Evolutionary conservation across 2,797 vertebrate species (phyloP), one percentile per base, ranked within the genome.

Genomic region (Rhodeus uyekii): DNA sequence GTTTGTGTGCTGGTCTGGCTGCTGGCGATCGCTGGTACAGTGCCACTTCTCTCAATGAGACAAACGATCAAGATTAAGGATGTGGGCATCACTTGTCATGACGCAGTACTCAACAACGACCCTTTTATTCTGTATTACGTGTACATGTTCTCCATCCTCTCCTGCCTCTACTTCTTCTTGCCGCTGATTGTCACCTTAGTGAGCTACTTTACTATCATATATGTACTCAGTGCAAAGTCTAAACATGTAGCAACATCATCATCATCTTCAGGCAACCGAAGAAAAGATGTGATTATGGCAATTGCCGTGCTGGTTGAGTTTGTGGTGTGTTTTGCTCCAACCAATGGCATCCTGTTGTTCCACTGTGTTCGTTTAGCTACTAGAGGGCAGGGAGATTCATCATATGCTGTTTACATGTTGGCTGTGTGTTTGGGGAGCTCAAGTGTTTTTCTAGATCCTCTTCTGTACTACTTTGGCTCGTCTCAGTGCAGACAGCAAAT

Each of bases 391-490:
- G n/a, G n/a, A n/a, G n/a, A n/a, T n/a, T n/a, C n/a, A n/a, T n/a
- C n/a, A n/a, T n/a, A n/a, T n/a, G n/a, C n/a, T n/a, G n/a, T 91
- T 22, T 98, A 97, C 60, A 91, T 98, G 14, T 46, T 46, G 44
- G 16, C 44, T 46, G 44, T 65, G 89, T 97, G 96, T 42, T 44
- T 97, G 85, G 96, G 96, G 60, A 98, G 96, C 46, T 0, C 97
- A 60, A 98, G 94, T 92, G 96, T 96, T 80, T 94, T 96, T 79
- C 91, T 99, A 46, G 97, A 98, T 39, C 97, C 97, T 2, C 76
- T 98, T 53, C 88, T 98, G 85, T 99, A 99, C 88, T 99, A 96
- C 87, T 97, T 96, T 1, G 96, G 96, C 4, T 98, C 97, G 8
- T 97, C 96, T 0, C 96, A 97, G 83, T 98, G 95, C 91, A 96